Conservation (phyloP, 2,113 vertebrate genomes). For the Lipophrys pholis region DNA sequence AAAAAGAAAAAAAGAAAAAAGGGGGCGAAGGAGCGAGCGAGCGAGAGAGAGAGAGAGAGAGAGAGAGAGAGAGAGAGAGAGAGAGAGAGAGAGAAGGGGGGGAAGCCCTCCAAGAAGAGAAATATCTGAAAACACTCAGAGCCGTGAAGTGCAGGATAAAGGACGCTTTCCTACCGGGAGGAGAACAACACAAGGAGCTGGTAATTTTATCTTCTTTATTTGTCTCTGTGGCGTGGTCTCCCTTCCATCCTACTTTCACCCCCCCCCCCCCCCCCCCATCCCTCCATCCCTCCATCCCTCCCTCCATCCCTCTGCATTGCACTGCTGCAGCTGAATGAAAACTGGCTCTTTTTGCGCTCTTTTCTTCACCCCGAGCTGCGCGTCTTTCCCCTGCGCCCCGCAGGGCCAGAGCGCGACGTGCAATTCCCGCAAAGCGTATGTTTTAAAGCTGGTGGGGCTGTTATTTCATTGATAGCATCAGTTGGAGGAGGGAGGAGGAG, state of each 20-base stretch:
- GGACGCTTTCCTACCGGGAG: conserved; percentile 40
- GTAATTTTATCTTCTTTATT: conserved; percentile 51
- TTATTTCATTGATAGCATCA: too few species aligned
- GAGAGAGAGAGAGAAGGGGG: conserved; percentile 6
- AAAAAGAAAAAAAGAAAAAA: neutral
- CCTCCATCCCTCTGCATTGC: conserved; percentile 40
- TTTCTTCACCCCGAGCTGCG: too few species aligned
- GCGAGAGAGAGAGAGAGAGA: neutral
- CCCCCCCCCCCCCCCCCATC: rapidly evolving
- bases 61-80: neutral
- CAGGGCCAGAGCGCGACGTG: too few species aligned
- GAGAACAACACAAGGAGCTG: conserved; percentile 59
- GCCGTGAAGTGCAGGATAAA: conserved; percentile 29
- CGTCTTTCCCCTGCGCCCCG: too few species aligned
- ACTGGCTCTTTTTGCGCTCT: neutral
- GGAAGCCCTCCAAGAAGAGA: conserved; percentile 23
- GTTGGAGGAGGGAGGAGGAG: too few species aligned
- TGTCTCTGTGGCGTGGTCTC: conserved; percentile 53
- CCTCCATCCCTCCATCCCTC: neutral
- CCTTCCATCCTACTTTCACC: neutral
- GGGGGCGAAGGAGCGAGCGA: neutral
- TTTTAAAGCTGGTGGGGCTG: too few species aligned
- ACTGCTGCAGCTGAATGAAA: conserved; percentile 70
- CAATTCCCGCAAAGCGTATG: too few species aligned
- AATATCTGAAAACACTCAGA: neutral